These are phyloP conservation scores for Penaeus chinensis DNA, from an alignment of 1,140 invertebrate genomes.

Conservation along the genomic window DNA sequence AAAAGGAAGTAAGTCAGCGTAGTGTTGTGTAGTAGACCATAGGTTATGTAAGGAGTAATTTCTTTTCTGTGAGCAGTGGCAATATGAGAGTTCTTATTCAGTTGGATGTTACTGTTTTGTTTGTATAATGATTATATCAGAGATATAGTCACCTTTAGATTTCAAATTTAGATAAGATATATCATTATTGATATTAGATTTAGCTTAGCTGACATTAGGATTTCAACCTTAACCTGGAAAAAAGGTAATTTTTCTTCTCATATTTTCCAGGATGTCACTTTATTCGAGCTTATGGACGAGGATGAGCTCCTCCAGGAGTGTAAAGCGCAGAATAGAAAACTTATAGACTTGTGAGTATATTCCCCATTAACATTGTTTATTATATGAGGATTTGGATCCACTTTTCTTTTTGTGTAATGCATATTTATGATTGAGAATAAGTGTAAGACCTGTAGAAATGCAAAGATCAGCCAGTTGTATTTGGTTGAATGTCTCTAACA, in stretches of 20 bases:
- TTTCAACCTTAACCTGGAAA: constrained; percentile 7
- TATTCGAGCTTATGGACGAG: constrained; percentile 90
- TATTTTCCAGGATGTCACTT: constrained; percentile 83
- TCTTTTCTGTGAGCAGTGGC: not conserved
- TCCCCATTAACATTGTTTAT: not conserved
- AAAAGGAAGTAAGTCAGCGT: constrained; percentile 77
- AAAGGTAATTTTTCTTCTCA: constrained; percentile 10
- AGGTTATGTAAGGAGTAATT: not conserved
- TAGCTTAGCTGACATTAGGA: constrained; percentile 18
- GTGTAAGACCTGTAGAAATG: no score
- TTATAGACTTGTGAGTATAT: constrained; percentile 90
- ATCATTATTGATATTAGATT: constrained; percentile 2
- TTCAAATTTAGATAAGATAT: no score
- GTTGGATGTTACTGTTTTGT: constrained; percentile 39
- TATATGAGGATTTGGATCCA: constrained; percentile 18
- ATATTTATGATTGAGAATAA: no score
- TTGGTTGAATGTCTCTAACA: no score
- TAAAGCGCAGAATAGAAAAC: constrained; percentile 89
- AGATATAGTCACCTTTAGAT: no score
- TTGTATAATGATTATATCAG: constrained; percentile 55
- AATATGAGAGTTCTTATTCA: not conserved
- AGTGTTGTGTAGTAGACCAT: constrained; percentile 6
- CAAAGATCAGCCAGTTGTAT: no score
- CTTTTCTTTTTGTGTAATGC: not conserved
- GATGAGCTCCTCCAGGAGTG: constrained; percentile 96